phyloP scores from a whole-genome alignment of 2,797 vertebrate species.

The Gambelia wislizenii region DNA sequence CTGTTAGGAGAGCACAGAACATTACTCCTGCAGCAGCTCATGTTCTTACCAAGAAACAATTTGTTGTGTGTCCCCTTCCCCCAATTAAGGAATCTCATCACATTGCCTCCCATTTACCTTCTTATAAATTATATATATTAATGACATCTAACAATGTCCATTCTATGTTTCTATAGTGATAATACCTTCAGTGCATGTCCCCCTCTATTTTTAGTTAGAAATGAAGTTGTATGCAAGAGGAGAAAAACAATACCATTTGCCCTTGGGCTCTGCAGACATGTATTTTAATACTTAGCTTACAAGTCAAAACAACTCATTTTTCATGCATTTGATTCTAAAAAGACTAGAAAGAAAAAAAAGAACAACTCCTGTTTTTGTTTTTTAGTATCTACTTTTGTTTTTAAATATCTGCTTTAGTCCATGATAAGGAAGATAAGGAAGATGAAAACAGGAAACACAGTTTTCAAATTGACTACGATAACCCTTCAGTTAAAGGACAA shows the following conservation, averaged over 20 bases:
- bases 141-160: neutral
- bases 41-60: neutral
- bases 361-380: neutral
- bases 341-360: neutral
- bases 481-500: neutral
- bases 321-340: neutral
- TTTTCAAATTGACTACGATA: constrained; percentile 16
- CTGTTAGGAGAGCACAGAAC: neutral
- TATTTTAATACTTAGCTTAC: neutral
- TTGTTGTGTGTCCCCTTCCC: neutral
- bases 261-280: neutral
- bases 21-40: too few species aligned
- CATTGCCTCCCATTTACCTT: neutral
- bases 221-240: neutral
- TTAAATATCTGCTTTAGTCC: neutral
- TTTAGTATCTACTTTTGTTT: neutral
- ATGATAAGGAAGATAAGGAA: neutral
- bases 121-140: neutral
- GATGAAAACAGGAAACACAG: neutral
- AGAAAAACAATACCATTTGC: neutral
- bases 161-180: neutral
- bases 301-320: constrained; percentile 7
- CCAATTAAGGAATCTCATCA: neutral
- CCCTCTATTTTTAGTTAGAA: neutral
- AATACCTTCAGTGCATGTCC: too few species aligned